These are phyloP conservation scores for Sinelater perroti DNA, from an alignment of 2,888 invertebrate species.

Conservation along the genomic window DNA sequence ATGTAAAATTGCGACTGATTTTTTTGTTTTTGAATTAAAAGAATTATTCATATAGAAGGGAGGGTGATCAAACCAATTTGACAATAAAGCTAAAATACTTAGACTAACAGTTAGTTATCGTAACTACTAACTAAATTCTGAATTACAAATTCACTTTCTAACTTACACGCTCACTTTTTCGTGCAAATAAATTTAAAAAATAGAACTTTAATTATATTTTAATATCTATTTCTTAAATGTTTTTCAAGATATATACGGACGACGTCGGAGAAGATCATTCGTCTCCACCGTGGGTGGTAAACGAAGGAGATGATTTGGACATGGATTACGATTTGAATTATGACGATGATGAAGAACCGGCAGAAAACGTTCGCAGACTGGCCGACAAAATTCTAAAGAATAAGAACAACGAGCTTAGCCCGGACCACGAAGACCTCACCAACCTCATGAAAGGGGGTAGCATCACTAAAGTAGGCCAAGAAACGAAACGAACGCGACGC, in stretches of 20 bases:
- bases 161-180: too few species aligned
- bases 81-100: too few species aligned
- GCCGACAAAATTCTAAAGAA: constrained; percentile 1
- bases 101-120: too few species aligned
- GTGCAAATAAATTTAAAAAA: too few species aligned
- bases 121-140: too few species aligned
- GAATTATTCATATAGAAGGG: too few species aligned
- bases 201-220: too few species aligned
- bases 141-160: too few species aligned
- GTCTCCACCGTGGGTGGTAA: not conserved
- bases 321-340: constrained; percentile 24
- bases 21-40: too few species aligned
- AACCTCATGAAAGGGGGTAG: constrained; percentile 43
- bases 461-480: constrained; percentile 39
- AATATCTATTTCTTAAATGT: not conserved
- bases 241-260: constrained; percentile 20
- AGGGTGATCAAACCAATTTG: too few species aligned
- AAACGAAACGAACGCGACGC: constrained; percentile 53
- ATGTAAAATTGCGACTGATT: too few species aligned
- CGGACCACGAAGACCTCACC: constrained; percentile 40
- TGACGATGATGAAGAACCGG: constrained; percentile 8
- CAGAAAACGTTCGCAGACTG: not conserved
- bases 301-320: constrained; percentile 12
- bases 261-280: not conserved
- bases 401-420: constrained; percentile 20